These are phyloP conservation scores for Hylaea fasciaria DNA, from an alignment of 2,888 invertebrate genomes.

Conservation along the genomic window DNA sequence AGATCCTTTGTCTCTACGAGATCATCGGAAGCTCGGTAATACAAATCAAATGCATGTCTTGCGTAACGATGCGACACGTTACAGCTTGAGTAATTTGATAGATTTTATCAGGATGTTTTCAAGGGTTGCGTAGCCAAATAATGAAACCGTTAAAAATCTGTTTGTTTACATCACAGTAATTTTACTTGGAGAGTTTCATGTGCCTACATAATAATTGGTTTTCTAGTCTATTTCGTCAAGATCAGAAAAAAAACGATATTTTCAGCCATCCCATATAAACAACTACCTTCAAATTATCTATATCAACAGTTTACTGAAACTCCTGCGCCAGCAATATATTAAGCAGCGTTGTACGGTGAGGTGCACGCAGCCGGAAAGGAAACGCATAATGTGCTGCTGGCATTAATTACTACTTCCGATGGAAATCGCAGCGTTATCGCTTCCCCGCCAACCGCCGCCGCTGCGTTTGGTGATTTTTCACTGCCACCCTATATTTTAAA, in stretches of 20 bases:
- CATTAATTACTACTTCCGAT: slow-evolving; percentile 72
- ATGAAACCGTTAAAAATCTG: no score
- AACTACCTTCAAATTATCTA: not conserved
- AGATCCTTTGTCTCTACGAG: slow-evolving; percentile 30
- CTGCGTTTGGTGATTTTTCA: slow-evolving; percentile 52
- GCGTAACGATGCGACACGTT: no score
- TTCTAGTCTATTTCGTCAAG: no score
- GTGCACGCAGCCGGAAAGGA: slow-evolving; percentile 62
- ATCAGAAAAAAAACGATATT: no score
- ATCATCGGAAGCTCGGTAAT: slow-evolving; percentile 3
- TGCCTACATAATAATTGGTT: no score
- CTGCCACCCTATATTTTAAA: slow-evolving; percentile 50
- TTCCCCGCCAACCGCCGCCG: slow-evolving; percentile 30
- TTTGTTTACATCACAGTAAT: no score
- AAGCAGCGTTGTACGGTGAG: slow-evolving; percentile 8
- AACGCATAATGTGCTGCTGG: slow-evolving; percentile 64
- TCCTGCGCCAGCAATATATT: no score
- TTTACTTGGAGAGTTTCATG: no score
- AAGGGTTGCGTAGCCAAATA: no score
- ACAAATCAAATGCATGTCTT: no score
- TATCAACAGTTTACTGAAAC: slow-evolving; percentile 4
- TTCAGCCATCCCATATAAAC: not conserved
- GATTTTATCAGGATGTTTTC: no score
- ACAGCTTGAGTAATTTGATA: no score
- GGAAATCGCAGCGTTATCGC: slow-evolving; percentile 61